A percentile compares a stretch with the other conserved stretches of the same genome.
These are phyloP conservation scores for Tortrix viridana DNA, from an alignment of 2,888 invertebrate species.

Conservation along the genomic window DNA sequence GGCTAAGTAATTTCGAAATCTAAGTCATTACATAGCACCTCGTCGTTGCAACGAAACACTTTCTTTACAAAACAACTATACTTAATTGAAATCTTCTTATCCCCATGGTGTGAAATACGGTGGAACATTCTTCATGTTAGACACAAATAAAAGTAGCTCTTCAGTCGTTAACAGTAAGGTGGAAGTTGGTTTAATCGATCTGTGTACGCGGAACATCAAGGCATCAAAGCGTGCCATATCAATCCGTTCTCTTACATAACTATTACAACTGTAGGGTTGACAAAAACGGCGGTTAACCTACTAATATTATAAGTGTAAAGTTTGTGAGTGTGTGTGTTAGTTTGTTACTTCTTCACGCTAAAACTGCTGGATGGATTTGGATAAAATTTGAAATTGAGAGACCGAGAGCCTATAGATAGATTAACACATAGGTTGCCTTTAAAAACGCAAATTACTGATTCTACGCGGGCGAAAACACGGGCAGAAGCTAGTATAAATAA, in stretches of 20 bases:
- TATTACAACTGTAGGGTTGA: constrained; percentile 17
- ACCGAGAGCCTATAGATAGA: too few relatives aligned
- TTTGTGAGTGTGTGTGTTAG: too few relatives aligned
- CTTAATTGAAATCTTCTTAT: constrained; percentile 29
- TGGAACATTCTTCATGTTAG: constrained; percentile 5
- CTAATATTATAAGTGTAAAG: too few relatives aligned
- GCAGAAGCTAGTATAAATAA: too few relatives aligned
- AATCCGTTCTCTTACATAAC: constrained; percentile 34
- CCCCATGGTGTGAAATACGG: constrained; percentile 30
- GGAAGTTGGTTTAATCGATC: not conserved
- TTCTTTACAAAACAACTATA: constrained; percentile 27
- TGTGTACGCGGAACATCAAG: constrained; percentile 9
- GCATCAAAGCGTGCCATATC: constrained; percentile 30
- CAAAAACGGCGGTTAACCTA: not conserved
- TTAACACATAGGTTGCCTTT: too few relatives aligned
- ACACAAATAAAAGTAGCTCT: not conserved
- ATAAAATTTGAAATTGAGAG: too few relatives aligned
- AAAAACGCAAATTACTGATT: too few relatives aligned
- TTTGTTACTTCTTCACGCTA: too few relatives aligned
- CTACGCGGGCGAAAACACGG: too few relatives aligned
- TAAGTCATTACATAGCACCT: not conserved
- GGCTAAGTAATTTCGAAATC: not conserved
- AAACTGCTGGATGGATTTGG: too few relatives aligned
- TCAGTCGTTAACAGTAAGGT: not conserved
- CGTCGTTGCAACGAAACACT: constrained; percentile 5